These are phyloP conservation scores for Hyla sarda DNA, from an alignment of 2,113 vertebrate genomes.

Conservation along the genomic window DNA sequence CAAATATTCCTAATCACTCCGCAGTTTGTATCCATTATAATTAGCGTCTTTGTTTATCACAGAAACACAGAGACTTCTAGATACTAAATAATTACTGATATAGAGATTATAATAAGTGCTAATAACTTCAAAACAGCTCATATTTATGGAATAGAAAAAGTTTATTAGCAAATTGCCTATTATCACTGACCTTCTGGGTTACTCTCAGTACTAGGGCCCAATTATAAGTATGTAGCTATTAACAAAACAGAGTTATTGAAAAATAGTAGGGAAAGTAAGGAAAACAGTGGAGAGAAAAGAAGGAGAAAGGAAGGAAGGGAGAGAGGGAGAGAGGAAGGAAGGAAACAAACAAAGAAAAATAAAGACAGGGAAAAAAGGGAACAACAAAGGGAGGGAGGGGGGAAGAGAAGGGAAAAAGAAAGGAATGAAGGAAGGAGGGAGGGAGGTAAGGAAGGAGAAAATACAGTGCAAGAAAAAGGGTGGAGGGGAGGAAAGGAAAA, in stretches of 20 bases:
- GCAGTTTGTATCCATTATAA: neutral
- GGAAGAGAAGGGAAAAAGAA: too few relatives aligned
- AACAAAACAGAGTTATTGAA: neutral
- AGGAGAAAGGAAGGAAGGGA: too few relatives aligned
- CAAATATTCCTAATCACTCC: neutral
- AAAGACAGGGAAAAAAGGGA: too few relatives aligned
- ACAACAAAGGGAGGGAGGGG: too few relatives aligned
- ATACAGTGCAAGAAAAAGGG: too few relatives aligned
- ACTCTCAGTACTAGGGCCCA: neutral
- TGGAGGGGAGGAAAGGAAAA: too few relatives aligned
- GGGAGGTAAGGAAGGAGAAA: too few relatives aligned
- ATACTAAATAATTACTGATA: neutral
- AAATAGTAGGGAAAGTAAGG: neutral
- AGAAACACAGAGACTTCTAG: neutral
- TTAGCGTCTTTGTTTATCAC: neutral
- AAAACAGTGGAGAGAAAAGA: too few relatives aligned
- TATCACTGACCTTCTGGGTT: neutral
- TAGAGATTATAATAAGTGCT: neutral
- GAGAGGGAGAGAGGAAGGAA: too few relatives aligned
- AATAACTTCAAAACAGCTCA: neutral
- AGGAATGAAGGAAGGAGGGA: too few relatives aligned
- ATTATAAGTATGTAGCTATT: neutral
- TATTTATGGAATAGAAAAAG: neutral
- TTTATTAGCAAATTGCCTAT: neutral
- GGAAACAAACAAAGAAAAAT: too few relatives aligned